phyloP scores from a whole-genome alignment of 2,113 vertebrate species.

The Neogale vison region DNA sequence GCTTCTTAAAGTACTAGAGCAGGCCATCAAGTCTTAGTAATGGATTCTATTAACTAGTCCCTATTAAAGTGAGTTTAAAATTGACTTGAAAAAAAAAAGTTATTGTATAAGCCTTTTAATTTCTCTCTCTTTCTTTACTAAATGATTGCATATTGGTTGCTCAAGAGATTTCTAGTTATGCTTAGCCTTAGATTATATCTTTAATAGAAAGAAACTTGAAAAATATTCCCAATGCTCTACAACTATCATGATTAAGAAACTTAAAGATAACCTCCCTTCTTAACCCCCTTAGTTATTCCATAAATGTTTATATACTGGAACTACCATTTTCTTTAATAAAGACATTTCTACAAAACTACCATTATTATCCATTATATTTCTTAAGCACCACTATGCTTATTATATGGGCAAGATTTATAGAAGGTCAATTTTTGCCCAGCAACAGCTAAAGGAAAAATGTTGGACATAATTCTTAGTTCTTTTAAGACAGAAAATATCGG shows the following conservation, averaged over 20 bases:
- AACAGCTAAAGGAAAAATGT: slow-evolving; percentile 36
- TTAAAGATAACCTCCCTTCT: background rate
- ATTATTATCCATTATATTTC: slow-evolving; percentile 35
- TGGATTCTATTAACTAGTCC: slow-evolving; percentile 1
- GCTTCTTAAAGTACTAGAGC: slow-evolving; percentile 46
- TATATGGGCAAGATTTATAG: slow-evolving; percentile 49
- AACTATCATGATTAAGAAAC: slow-evolving; percentile 11
- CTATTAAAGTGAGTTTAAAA: slow-evolving; percentile 53
- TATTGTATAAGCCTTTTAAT: slow-evolving; percentile 41
- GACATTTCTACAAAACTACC: background rate
- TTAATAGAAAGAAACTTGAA: slow-evolving; percentile 26
- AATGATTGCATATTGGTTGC: background rate
- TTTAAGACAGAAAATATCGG: slow-evolving; percentile 51
- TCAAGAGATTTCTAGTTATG: background rate
- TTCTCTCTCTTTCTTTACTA: slow-evolving; percentile 45
- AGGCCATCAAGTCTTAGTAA: slow-evolving; percentile 19
- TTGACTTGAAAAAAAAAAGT: slow-evolving; percentile 23
- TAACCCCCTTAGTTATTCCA: background rate
- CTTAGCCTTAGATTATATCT: slow-evolving; percentile 33
- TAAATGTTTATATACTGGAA: slow-evolving; percentile 9
- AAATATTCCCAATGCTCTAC: background rate
- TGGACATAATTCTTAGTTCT: slow-evolving; percentile 1
- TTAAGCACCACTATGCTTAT: background rate
- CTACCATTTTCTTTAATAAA: slow-evolving; percentile 27
- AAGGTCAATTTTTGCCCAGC: background rate